Percentiles rank a stretch among this genome's conserved stretches.
phyloP scores from a whole-genome alignment of 2,888 invertebrate species.

The Melanchra persicariae region DNA sequence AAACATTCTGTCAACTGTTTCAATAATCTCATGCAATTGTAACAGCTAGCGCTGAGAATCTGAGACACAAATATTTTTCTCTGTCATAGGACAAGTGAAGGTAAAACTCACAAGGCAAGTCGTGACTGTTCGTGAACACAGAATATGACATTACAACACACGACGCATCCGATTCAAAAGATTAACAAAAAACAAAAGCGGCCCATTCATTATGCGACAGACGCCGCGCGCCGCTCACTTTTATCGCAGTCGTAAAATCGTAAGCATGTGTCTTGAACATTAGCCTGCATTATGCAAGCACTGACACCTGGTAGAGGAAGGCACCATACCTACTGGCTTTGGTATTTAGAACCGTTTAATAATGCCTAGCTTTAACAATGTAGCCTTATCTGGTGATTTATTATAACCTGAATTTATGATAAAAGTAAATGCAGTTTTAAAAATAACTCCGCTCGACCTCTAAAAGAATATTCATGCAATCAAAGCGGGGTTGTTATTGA shows the following conservation, averaged over 20 bases:
- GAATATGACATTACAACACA: conserved; percentile 56
- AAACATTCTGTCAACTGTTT: conserved; percentile 1
- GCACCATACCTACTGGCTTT: conserved; percentile 15
- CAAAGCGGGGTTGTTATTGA: conserved; percentile 23
- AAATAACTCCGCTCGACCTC: conserved; percentile 25
- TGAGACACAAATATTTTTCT: conserved; percentile 1
- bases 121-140: conserved; percentile 51
- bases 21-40: neutral
- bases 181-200: conserved; percentile 61
- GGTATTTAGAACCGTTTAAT: conserved; percentile 5
- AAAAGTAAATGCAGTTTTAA: conserved; percentile 10
- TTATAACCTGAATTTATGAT: neutral
- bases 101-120: conserved; percentile 34
- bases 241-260: conserved; percentile 66
- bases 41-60: neutral
- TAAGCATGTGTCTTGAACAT: conserved; percentile 49
- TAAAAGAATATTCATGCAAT: conserved; percentile 9
- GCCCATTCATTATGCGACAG: conserved; percentile 63
- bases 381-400: conserved; percentile 6
- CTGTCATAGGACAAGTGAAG: conserved; percentile 17
- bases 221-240: conserved; percentile 45
- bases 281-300: conserved; percentile 37
- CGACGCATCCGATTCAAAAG: conserved; percentile 59
- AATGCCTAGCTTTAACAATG: conserved; percentile 2
- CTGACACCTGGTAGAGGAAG: conserved; percentile 43